phyloP scores from a whole-genome alignment of 2,888 invertebrate genomes.

The Phalera bucephala region DNA sequence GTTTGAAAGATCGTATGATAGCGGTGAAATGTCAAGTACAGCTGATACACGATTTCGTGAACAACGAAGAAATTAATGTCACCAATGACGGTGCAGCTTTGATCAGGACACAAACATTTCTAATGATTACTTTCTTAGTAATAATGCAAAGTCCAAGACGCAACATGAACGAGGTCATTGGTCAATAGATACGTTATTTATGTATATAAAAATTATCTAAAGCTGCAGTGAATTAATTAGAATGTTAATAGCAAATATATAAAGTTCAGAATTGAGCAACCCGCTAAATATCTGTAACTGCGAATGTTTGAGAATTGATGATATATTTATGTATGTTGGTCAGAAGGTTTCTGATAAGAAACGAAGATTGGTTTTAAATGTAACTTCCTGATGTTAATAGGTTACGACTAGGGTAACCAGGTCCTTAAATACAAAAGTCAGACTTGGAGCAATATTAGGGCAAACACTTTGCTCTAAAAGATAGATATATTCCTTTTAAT shows the following conservation, averaged over 20 bases:
- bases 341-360: too few species aligned
- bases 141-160: slow-evolving; percentile 38
- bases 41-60: slow-evolving; percentile 44
- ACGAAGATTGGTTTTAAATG: too few species aligned
- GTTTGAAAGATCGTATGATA: slow-evolving; percentile 36
- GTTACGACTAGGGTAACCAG: too few species aligned
- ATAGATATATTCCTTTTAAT: too few species aligned
- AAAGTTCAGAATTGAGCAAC: slow-evolving; percentile 8
- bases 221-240: slow-evolving; percentile 13
- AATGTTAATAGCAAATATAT: slow-evolving; percentile 9
- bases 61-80: slow-evolving; percentile 36
- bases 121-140: slow-evolving; percentile 33
- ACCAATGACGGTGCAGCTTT: slow-evolving; percentile 38
- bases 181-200: slow-evolving; percentile 29
- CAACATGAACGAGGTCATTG: slow-evolving; percentile 33
- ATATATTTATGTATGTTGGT: too few species aligned
- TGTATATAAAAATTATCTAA: slow-evolving; percentile 21
- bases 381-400: background rate
- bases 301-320: too few species aligned
- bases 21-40: slow-evolving; percentile 61
- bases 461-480: too few species aligned
- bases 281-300: too few species aligned
- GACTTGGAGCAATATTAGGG: too few species aligned
- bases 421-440: too few species aligned
- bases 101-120: slow-evolving; percentile 30